Evolutionary conservation across 1,140 invertebrate genomes (phyloP), one percentile per base, ranked within the genome.

Genomic region (Drosophila nigromelanica): DNA sequence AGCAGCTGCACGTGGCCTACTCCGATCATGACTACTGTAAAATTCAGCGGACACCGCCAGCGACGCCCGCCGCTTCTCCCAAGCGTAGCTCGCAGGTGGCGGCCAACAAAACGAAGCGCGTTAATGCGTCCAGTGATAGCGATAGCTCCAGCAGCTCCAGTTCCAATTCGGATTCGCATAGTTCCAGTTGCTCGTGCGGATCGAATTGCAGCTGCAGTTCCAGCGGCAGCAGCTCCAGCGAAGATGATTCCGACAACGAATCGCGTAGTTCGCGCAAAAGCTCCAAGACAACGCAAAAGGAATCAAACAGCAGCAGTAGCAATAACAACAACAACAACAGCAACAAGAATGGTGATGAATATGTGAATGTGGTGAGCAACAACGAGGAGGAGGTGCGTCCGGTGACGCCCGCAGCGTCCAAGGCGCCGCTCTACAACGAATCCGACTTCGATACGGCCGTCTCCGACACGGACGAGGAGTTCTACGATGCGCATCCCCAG

Each of bases 401-500:
- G 3, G 6, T 15, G 8, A 73, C 75, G 4, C 51, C 69, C 0
- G 51, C 27, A 27, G 27, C 67, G 0, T 78, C 90, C 0, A 78
- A 78, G 15, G 68, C 77, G 11, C 83, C 86, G 0, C 30, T 76
- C 8, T 82, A 86, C 43, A 82, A 90, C 27, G 97, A 97, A 92
- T 96, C 96, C 1, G 97, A 97, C 89, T 93, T 97, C 10, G 96
- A 97, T 68, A 97, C 96, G 0, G 95, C 95, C 24, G 95, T 97
- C 89, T 95, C 96, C 33, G 95, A 96, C 43, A 96, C 96, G 2
- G 96, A 97, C 90, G 96, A 97, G 92, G 96, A 97, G 74, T 97
- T 97, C 92, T 97, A 97, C 89, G 96, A 97, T 89, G 94, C 96
- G 76, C 93, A 96, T 92, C 96, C 96, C 1, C 95, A 96, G 72